Evolutionary conservation across 2,113 vertebrate genomes (phyloP), one percentile per base, ranked within the genome.

Genomic region (Eulemur rufifrons): DNA sequence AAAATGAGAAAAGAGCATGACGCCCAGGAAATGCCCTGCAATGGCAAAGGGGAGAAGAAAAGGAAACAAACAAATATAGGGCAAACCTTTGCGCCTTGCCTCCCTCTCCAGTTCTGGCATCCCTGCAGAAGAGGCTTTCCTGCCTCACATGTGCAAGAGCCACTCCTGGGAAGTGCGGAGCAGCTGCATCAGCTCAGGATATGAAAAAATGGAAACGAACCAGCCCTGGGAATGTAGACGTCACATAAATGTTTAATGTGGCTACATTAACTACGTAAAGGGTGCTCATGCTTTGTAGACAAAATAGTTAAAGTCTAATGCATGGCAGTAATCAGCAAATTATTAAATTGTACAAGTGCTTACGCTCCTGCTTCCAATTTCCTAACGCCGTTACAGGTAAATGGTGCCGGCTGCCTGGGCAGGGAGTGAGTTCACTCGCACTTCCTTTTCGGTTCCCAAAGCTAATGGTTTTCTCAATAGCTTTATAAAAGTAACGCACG

Each of bases 381-480:
- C 59, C 50, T 37, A 23, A 71, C 1, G 78, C 73, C 66, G 12
- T n/a, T 23, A 47, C 73, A 74, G 73, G 42, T 29, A 4, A 20
- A 11, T 6, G 23, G 78, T 11, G 8, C 76, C 1, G 17, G 32
- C 64, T 1, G 1, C 15, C 2, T 8, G 25, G 2, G 3, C 20
- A 5, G 18, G 0, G 6, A 4, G 4, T 0, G 9, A 9, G 17
- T n/a, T 73, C 42, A 8, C n/a, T 54, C 0, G 4, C 3, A 1
- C n/a, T 42, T 73, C 47, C 50, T 54, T 52, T 23, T 8, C 12
- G 2, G 12, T 56, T 61, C 66, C 69, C 76, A 34, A 54, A 39
- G 47, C 69, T 32, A n/a, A 32, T 39, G 82, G 47, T 3, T 77
- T 78, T 47, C 82, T 47, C 59, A 7, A 12, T 18, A 17, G 14